Base-by-base conservation (phyloP, 1,140 invertebrate genomes). In the Lasioglossum albipes region DNA sequence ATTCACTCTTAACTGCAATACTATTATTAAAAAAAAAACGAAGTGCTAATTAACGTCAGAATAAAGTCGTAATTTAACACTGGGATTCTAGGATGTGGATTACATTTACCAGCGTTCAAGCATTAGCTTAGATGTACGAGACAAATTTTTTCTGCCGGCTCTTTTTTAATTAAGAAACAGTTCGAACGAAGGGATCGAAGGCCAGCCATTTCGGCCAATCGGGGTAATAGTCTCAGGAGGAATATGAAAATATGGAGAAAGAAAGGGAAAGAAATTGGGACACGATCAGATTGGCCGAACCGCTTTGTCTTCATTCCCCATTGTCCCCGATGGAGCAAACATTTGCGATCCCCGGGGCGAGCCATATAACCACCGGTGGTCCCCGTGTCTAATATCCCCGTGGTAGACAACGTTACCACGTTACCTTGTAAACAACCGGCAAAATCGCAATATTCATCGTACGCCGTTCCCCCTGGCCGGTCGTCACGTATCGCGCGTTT, bases 401-500 rank as follows among this genome's bases (percentile, higher is more conserved):
- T 54, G n/a, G 64, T 72, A 65, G 41, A 22, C 45, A 12, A 49
- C 45, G 74, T 41, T 54, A 64, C 18, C 69, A 75, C 67, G 36
- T 83, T 76, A 70, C 70, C 75, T 76, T 77, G 80, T 66, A 86
- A 86, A 86, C 64, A 80, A 18, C 57, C 45, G 9, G 42, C 59
- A 10, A 13, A 9, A 20, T n/a, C 12, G 22, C 75, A 70, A 86
- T 36, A 36, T 86, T 72, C 73, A 59, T 61, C 64, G 65, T 2
- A 66, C 75, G 16, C 49, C 20, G 20, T n/a, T n/a, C 57, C 7
- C 18, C n/a, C 57, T 7, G 20, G 20, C 57, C 20, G 18, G 9
- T 87, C 72, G 68, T 79, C 77, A 81, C 79, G 54, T 88, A 83
- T 88, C 62, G 65, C 65, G 49, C 64, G 83, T 88, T 81, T 86